Evolutionary conservation across 37 sponge, comb jelly and placozoan genomes (phyloP).

Genomic region (Eunapius fragilis): DNA sequence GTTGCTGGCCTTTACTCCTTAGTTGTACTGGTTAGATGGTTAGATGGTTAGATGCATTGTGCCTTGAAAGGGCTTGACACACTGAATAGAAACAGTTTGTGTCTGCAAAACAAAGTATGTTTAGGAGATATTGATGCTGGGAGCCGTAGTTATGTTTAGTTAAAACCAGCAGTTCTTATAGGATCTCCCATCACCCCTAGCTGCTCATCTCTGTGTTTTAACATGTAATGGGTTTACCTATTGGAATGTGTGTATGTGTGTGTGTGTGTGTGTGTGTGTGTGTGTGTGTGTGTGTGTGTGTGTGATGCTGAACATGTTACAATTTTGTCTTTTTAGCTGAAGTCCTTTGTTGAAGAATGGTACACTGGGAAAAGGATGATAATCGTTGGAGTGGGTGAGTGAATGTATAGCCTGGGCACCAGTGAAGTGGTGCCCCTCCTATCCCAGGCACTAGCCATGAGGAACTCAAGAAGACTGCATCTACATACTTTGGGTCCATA

Average conservation of each 20-base stretch:
- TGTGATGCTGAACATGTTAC: background rate
- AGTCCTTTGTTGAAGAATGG: constrained; percentile 47
- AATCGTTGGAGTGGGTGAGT: constrained; percentile 79
- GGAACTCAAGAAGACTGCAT: constrained; percentile 37
- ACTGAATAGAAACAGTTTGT: no score
- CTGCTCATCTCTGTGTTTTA: no score
- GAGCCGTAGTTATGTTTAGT: no score
- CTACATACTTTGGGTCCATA: constrained; percentile 13
- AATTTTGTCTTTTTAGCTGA: constrained; percentile 29
- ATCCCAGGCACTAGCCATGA: constrained; percentile 66
- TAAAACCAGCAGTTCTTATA: no score
- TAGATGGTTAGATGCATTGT: no score
- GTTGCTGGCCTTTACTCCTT: no score
- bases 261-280: background rate
- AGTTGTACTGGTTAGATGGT: no score
- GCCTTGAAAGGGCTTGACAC: no score
- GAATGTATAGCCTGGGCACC: background rate
- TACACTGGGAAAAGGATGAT: constrained; percentile 41
- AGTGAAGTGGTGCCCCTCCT: background rate
- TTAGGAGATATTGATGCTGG: no score
- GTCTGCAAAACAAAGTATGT: no score
- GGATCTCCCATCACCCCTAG: no score
- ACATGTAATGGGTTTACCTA: background rate
- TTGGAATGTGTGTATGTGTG: constrained; percentile 3
- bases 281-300: background rate